phyloP scores from a whole-genome alignment of 2,113 vertebrate species.

The Platichthys flesus region DNA sequence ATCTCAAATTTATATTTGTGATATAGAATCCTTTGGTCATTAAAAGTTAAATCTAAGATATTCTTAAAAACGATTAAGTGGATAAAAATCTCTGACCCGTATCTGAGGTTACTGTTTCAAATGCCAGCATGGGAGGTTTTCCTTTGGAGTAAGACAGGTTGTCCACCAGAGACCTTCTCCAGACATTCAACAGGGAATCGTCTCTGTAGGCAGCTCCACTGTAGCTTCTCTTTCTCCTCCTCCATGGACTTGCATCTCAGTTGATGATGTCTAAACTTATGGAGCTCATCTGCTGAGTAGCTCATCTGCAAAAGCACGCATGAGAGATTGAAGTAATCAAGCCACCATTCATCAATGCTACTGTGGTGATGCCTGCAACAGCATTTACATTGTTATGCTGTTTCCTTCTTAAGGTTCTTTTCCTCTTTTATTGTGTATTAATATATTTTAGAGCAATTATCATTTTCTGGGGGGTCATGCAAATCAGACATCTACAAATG shows the following conservation, averaged over 20 bases:
- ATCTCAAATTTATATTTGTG: not conserved
- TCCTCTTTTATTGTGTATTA: not conserved
- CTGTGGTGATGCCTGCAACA: not conserved
- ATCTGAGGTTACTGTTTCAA: slow-evolving; percentile 24
- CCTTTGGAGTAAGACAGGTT: not conserved
- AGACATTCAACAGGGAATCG: not conserved
- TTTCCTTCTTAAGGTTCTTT: not conserved
- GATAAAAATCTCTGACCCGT: slow-evolving; percentile 23
- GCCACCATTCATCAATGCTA: not conserved
- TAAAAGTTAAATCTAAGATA: not conserved
- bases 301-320: slow-evolving; percentile 6
- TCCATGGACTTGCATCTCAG: not conserved
- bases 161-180: not conserved
- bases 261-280: not conserved
- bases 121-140: not conserved
- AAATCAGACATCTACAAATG: not conserved
- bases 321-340: slow-evolving; percentile 45
- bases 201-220: not conserved
- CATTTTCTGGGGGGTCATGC: too few species aligned
- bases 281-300: not conserved
- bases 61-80: not conserved
- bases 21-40: not conserved
- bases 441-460: not conserved
- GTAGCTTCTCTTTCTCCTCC: not conserved
- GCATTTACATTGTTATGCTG: not conserved